Evolutionary conservation across 2,888 invertebrate genomes (phyloP).

Genomic region (Tetheella fluctuosa): DNA sequence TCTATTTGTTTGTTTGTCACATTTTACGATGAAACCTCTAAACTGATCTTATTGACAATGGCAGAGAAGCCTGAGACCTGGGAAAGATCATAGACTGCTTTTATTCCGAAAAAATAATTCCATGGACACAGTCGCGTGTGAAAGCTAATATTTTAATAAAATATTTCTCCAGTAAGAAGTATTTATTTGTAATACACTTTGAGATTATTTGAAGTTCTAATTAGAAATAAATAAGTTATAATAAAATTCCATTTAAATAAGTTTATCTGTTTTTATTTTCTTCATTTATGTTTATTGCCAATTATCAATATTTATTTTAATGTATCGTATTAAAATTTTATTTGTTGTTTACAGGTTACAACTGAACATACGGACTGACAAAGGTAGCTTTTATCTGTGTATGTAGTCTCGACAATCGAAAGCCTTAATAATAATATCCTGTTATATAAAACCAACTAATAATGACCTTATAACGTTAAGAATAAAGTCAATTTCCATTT

Average conservation of each 20-base stretch:
- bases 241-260: neutral
- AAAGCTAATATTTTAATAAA: no score
- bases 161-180: neutral
- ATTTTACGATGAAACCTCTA: no score
- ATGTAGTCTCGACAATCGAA: neutral
- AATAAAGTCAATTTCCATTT: slow-evolving; percentile 9
- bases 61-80: no score
- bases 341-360: neutral
- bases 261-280: no score
- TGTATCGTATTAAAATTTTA: neutral
- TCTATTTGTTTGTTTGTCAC: no score
- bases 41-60: no score
- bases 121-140: no score
- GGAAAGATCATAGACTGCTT: no score
- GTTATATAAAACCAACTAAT: slow-evolving; percentile 10
- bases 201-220: neutral
- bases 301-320: neutral
- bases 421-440: neutral
- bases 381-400: no score
- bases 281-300: neutral
- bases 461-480: slow-evolving; percentile 2
- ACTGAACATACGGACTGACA: neutral
- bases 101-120: no score
- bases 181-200: neutral
- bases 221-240: neutral